Conservation (phyloP, 2,113 vertebrate genomes). For the Phylloscopus trochiloides region DNA sequence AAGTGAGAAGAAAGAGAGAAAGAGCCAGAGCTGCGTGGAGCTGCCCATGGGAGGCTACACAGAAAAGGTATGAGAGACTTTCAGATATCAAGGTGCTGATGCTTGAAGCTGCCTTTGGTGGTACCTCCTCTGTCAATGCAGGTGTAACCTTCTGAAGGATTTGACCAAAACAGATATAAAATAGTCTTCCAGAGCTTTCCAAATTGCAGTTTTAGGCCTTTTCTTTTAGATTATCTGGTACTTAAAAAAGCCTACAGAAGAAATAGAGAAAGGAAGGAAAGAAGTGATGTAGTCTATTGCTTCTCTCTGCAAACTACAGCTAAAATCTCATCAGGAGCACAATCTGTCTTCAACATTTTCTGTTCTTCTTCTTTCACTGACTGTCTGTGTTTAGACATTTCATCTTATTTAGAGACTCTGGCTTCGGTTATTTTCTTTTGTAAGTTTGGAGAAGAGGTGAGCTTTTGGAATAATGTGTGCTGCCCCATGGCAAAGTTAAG, state of each 20-base stretch:
- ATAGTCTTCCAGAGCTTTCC: neutral
- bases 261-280: neutral
- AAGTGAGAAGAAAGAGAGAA: no score
- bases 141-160: neutral
- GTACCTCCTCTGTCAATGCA: neutral
- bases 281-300: neutral
- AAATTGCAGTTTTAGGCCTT: neutral
- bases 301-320: neutral
- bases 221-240: neutral
- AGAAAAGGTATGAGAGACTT: neutral
- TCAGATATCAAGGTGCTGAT: neutral
- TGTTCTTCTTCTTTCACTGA: neutral
- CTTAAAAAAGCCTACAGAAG: neutral
- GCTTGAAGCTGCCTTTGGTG: neutral
- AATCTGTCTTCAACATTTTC: neutral
- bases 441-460: neutral
- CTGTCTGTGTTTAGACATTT: neutral
- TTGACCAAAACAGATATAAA: neutral
- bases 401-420: neutral
- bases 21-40: neutral
- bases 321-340: neutral
- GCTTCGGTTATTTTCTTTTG: neutral
- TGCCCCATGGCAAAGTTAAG: neutral
- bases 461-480: neutral
- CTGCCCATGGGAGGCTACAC: neutral